Base-by-base conservation (phyloP, 1,140 invertebrate genomes). In the Scaptomyza montana region DNA sequence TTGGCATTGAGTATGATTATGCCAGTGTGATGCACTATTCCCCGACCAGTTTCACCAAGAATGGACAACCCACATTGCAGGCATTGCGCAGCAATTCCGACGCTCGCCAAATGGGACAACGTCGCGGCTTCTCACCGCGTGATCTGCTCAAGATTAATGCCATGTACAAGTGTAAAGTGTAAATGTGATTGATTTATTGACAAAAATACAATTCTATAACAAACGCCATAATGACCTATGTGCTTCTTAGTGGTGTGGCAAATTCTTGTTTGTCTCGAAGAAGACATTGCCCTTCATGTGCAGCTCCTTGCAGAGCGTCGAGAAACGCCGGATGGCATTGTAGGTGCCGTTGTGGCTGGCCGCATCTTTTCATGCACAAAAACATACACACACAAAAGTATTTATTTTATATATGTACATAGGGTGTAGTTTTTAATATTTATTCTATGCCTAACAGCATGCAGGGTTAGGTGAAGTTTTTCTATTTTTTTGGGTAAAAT, bases 21-120 rank as follows among this genome's bases (percentile, higher is more conserved):
- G 93, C 94, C 12, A 97, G 96, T 71, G 95, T 97, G 5, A 95
- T 97, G 94, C 97, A 97, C 89, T 97, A 97, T 82, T 95, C 94
- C 0, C 92, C 93, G 0, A 94, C 92, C 30, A 95, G 96, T 3
- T 97, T 97, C 90, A 95, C 95, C 1, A 92, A 84, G 21, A 97
- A 97, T 82, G 95, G 95, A 1, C 90, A 94, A 67, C 93, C 94
- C 0, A 96, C 96, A 0, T 95, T 97, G 45, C 87, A 67, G 94
- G 50, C 92, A 92, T 1, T 94, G 89, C 89, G 50, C 0, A 33
- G 21, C n/a, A 65, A 59, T 3, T 13, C 64, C 5, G 85, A 90
- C 28, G 68, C 92, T 74, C 12, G 80, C 74, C 36, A 91, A 51
- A 92, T 95, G 65, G 96, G 96, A 0, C 96, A 96, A 81, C 92